phyloP scores from a whole-genome alignment of 2,888 invertebrate species.

The Pristionchus japonicus region DNA sequence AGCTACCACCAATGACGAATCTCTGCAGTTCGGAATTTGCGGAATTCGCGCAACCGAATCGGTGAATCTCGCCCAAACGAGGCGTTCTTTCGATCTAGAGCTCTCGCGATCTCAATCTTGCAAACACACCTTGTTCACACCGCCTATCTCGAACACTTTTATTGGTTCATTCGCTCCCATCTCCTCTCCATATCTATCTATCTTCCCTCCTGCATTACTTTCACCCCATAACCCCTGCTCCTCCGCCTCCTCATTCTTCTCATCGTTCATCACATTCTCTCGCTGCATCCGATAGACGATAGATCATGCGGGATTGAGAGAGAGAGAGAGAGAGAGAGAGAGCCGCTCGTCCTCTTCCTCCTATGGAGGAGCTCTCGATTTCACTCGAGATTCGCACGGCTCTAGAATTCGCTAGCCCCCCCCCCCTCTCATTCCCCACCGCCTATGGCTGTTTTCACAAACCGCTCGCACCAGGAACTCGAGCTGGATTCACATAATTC shows the following conservation, averaged over 20 bases:
- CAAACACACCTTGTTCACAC: background rate
- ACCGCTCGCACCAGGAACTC: background rate
- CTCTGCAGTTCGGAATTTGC: background rate
- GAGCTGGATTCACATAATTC: background rate
- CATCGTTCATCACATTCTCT: background rate
- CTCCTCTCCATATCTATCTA: constrained; percentile 9
- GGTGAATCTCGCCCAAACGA: background rate
- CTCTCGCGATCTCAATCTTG: background rate
- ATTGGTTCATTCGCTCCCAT: background rate
- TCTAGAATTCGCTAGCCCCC: constrained; percentile 20
- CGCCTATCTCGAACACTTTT: constrained; percentile 17
- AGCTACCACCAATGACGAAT: too few species aligned
- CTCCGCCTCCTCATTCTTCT: background rate
- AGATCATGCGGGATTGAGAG: background rate
- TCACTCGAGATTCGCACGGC: background rate
- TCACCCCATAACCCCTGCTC: background rate
- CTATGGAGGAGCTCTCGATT: background rate
- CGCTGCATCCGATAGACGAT: background rate
- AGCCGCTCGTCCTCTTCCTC: background rate
- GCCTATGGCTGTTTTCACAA: background rate
- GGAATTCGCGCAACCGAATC: background rate
- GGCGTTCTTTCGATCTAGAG: background rate
- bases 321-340: too few species aligned
- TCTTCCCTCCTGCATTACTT: background rate
- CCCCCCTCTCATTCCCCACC: background rate